Percentiles rank a stretch among this genome's conserved stretches.
phyloP scores from a whole-genome alignment of 2,888 invertebrate genomes.

The Tetheella fluctuosa region DNA sequence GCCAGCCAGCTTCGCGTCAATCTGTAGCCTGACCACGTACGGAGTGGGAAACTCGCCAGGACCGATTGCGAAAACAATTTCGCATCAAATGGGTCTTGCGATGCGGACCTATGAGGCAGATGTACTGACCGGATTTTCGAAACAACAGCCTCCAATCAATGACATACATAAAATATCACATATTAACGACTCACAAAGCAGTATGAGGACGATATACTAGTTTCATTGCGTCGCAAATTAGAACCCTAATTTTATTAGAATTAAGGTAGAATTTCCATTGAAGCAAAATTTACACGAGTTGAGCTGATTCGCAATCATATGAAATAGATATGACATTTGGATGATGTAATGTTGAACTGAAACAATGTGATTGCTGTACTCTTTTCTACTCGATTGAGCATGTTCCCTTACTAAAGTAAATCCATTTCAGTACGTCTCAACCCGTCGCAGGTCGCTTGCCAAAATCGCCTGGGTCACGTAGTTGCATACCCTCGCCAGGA shows the following conservation, averaged over 20 bases:
- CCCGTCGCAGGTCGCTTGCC: constrained; percentile 53
- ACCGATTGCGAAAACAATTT: constrained; percentile 46
- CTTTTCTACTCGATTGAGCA: not conserved
- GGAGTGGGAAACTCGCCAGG: constrained; percentile 44
- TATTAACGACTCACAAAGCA: too few relatives aligned
- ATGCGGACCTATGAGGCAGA: not conserved
- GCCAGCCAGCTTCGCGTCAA: constrained; percentile 17
- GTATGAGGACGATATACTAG: too few relatives aligned
- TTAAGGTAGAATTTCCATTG: too few relatives aligned
- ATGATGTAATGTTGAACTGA: not conserved
- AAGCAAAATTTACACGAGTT: too few relatives aligned
- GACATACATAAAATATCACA: too few relatives aligned
- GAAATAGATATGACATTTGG: not conserved
- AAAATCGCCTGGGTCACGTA: constrained; percentile 64
- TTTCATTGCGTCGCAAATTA: too few relatives aligned
- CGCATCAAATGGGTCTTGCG: constrained; percentile 32
- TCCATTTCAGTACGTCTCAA: constrained; percentile 39
- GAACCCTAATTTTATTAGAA: too few relatives aligned
- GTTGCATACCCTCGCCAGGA: too few relatives aligned
- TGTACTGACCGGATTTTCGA: too few relatives aligned
- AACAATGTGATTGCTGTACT: not conserved
- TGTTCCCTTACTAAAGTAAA: constrained; percentile 27
- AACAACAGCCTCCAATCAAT: too few relatives aligned
- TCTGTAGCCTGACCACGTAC: constrained; percentile 46
- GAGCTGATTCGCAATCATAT: not conserved